Base-by-base conservation (phyloP, 2,113 vertebrate species). In the Brachionichthys hirsutus region DNA sequence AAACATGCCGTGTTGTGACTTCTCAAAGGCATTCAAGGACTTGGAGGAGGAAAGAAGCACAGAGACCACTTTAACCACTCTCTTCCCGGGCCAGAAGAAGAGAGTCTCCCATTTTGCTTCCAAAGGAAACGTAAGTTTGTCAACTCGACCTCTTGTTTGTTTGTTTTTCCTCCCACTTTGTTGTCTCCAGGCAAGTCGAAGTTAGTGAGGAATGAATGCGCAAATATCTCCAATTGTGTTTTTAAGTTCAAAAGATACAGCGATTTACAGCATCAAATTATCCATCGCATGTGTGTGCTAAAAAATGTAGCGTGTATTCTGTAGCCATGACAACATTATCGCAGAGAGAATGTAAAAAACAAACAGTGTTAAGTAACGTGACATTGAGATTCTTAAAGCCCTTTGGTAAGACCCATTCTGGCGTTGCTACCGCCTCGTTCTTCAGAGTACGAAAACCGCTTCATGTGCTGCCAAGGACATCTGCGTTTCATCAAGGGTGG, bases 61-160 rank as follows among this genome's bases (percentile, higher is more conserved):
- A n/a, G 92, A 91, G 7, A 80, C 85, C 20, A 88, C 89, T 78
- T 92, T 95, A 89, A 93, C 93, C 19, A 94, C 94, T 3, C 88
- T 97, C 66, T 90, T 97, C 73, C 94, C 95, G 0, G 95, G 97
- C 3, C 97, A 99, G 60, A 98, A 95, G 88, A 94, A 93, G 82
- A 94, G 97, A 80, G 94, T 99, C 56, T 98, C 97, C 15, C 97
- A 99, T 76, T 93, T 93, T 40, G 78, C 89, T 83, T 92, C 90
- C 83, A 93, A 93, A 90, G 92, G 91, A 91, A 92, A 81, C 63
- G 94, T 95, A 79, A 93, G 93, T 93, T 56, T 70, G 49, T 14
- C 44, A n/a, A 44, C 2, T 47, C 45, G 6, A 12, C 11, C 18
- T 69, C 18, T 20, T 14, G 9, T 12, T 3, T 20, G 2, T 20